Percentiles rank a stretch among this genome's conserved stretches.
phyloP scores from a whole-genome alignment of 2,888 invertebrate genomes.

The Frankliniella intonsa region DNA sequence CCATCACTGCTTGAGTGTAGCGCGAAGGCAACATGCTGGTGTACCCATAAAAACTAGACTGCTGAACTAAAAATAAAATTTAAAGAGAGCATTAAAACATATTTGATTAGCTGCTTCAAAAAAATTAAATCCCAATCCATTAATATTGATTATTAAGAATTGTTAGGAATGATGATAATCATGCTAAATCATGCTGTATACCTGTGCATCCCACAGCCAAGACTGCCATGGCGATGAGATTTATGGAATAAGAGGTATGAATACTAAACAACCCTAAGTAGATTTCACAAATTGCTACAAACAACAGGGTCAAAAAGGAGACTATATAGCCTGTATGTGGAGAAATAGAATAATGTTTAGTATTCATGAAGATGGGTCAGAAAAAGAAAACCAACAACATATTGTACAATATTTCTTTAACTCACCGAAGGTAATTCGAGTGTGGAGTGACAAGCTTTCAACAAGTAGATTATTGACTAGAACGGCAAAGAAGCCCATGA shows the following conservation, averaged over 20 bases:
- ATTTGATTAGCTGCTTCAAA: constrained; percentile 28
- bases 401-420: constrained; percentile 8
- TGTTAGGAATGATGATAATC: not conserved
- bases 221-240: constrained; percentile 75
- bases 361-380: not conserved
- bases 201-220: constrained; percentile 84
- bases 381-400: not conserved
- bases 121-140: not conserved
- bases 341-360: not conserved
- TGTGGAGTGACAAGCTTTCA: constrained; percentile 73
- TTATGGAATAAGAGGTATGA: constrained; percentile 75
- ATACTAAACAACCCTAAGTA: constrained; percentile 78
- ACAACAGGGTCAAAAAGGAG: constrained; percentile 73
- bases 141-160: not conserved
- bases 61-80: constrained; percentile 63
- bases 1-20: constrained; percentile 93
- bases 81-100: constrained; percentile 26
- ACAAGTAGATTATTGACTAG: constrained; percentile 78
- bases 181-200: constrained; percentile 41
- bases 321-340: constrained; percentile 65
- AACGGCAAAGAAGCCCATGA: constrained; percentile 84
- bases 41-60: constrained; percentile 91
- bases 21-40: constrained; percentile 85
- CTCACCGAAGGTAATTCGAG: constrained; percentile 80
- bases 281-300: constrained; percentile 80